Base-by-base conservation (phyloP, 2,888 invertebrate genomes). In the Epistrophe grossulariae region DNA sequence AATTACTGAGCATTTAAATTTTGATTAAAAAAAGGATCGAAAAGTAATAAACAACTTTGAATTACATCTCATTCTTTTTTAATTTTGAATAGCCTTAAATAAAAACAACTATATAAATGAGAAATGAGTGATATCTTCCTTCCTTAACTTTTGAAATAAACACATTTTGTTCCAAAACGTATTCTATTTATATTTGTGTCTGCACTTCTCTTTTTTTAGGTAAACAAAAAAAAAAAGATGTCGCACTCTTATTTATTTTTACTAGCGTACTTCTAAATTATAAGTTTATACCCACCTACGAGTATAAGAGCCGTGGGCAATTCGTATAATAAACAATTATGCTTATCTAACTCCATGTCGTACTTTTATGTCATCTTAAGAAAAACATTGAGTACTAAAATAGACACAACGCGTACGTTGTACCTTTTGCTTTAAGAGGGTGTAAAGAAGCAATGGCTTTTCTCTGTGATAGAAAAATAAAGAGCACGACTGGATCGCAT, bases 171-270 rank as follows among this genome's bases (percentile, higher is more conserved):
- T 45, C 5, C 45, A 0, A 6, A 17, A 17, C 3, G n/a, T 45
- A 9, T n/a, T n/a, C 17, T 11, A 6, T 64, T 4, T 31, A 17
- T 28, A 0, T n/a, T 28, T n/a, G 0, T 4, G 10, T 6, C 31
- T 28, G 10, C 31, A 24, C 19, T 45, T 60, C 4, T 74, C 40
- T 73, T 31, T 68, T 68, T 28, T 68, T 40, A 57, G 19, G 9
- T 31, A 50, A 50, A n/a, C n/a, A n/a, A n/a, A n/a, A n/a, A n/a
- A n/a, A 57, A 31, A 48, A 35, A 15, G 50, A 48, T 17, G 62
- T 45, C 45, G 62, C 62, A 45, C 60, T 40, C 62, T 70, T 50
- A 55, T 8, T 11, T 60, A 40, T 60, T 60, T 77, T 19, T 43
- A 68, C 43, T 35, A 24, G 24, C 13, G 43, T 45, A 62, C 57